Evolutionary conservation across 2,797 vertebrate genomes (phyloP), one percentile per base, ranked within the genome.

Genomic region (Arvicola amphibius): DNA sequence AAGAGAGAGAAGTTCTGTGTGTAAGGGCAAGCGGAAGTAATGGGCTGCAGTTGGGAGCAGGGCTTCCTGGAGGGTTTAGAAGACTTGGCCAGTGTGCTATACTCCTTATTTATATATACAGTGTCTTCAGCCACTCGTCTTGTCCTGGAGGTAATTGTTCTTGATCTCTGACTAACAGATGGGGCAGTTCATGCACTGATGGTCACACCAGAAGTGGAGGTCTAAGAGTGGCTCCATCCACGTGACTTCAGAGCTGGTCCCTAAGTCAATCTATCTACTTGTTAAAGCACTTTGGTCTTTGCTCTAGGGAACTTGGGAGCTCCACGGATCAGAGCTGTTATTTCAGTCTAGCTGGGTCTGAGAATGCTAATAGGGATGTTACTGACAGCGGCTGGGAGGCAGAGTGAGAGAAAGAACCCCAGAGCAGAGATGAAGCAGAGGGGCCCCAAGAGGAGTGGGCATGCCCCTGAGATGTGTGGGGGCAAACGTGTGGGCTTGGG

Each of bases 211-310:
- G 43, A 74, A 85, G 34, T 63, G 32, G 46, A 56, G 6, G 61
- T n/a, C 23, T 29, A 67, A 53, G 23, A 88, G 59, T 19, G 83
- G 74, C 90, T 48, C 23, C 76, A 29, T 76, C 46, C 80, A 10
- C 34, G 16, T 67, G 81, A 92, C 76, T 89, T 65, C 27, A 85
- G 87, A 84, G 74, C 76, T n/a, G 1, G 91, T 43, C 71, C 71
- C 34, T 90, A 85, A 87, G 43, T 76, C 34, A 21, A 63, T 14
- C 12, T 27, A 1, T n/a, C 17, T 74, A 16, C 29, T 46, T 46
- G 2, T 76, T 88, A 40, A 65, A 88, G 80, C 63, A 63, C 21
- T 79, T 94, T 71, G 63, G 48, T 90, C 61, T 90, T 95, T 37
- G 71, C 71, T 40, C 40, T 10, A 78, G 34, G 65, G 63, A 12